Conservation (phyloP, 2,888 invertebrate genomes). For the Cephus spinipes region DNA sequence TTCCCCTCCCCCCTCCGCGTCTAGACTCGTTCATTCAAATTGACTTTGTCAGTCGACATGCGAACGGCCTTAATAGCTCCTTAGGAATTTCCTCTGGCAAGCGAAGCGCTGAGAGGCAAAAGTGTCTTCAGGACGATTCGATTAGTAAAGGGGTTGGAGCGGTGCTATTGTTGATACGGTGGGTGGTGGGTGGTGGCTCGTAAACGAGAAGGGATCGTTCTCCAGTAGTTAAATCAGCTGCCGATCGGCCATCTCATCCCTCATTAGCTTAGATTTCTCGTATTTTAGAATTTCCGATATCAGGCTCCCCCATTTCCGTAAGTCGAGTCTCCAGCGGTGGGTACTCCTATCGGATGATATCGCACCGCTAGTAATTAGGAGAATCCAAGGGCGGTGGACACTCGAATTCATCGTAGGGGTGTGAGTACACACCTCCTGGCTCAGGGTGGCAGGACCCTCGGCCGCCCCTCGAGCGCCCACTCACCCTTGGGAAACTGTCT, state of each 20-base stretch:
- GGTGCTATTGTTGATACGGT: not conserved
- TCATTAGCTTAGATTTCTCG: slow-evolving; percentile 56
- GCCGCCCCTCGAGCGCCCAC: slow-evolving; percentile 34
- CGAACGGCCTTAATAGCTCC: not conserved
- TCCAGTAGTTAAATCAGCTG: not conserved
- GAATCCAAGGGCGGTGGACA: slow-evolving; percentile 50
- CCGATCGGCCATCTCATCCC: slow-evolving; percentile 27
- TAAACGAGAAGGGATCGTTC: not conserved
- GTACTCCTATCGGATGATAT: slow-evolving; percentile 43
- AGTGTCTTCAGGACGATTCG: not conserved
- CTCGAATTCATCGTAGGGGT: slow-evolving; percentile 58
- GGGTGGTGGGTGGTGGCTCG: not conserved
- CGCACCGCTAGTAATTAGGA: slow-evolving; percentile 56
- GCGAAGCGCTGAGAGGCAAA: too few relatives aligned
- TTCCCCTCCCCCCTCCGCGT: not conserved
- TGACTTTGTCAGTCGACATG: not conserved
- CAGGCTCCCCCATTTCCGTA: slow-evolving; percentile 27
- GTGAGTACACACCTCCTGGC: not conserved
- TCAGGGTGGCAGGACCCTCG: slow-evolving; percentile 21
- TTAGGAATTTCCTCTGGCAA: not conserved
- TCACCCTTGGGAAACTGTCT: slow-evolving; percentile 59
- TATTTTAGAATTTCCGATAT: slow-evolving; percentile 43
- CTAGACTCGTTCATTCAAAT: not conserved
- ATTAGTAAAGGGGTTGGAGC: not conserved
- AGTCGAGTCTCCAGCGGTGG: slow-evolving; percentile 33